Base-by-base conservation (phyloP, 2,888 invertebrate genomes). In the Melinopterus prodromus region DNA sequence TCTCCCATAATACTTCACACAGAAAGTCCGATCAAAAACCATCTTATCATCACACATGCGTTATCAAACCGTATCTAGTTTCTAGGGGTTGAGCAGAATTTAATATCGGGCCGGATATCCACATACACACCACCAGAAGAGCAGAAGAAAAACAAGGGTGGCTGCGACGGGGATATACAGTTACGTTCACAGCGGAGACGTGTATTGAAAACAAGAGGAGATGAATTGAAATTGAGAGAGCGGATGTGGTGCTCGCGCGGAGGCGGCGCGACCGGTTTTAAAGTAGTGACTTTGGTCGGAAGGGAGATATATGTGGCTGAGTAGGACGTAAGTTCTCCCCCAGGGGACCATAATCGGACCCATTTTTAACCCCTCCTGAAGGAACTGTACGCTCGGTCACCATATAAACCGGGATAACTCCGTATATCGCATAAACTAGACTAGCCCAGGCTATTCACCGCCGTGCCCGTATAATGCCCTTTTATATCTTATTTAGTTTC, bases 251-350 rank as follows among this genome's bases (percentile, higher is more conserved):
- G 26, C 26, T 26, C 26, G 53, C 53, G 53, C 53, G 12, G 53
- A 7, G 5, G 80, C 53, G 5, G 53, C 53, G 53, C 5, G 53
- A 2, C 53, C 80, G 83, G 82, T 83, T 53, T 82, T 80, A 80
- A 79, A 82, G 80, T 80, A 81, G 81, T 81, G 81, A 81, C 82
- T 83, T 82, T 81, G 81, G 79, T 83, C 76, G 81, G 81, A 82
- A 82, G 83, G 83, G 83, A 85, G 84, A 86, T 85, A 85, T 86
- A 86, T 86, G 86, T 84, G 83, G 53, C 84, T 83, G 82, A 84
- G 80, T 84, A 84, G 84, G 82, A 83, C 83, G 84, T 86, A 86
- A 86, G 85, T 86, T 86, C 85, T 83, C 86, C 86, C 86, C 79
- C 53, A 53, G 80, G 86, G 83, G 86, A 83, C 85, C 83, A 84